Evolutionary conservation across 2,888 invertebrate genomes (phyloP).

Genomic region (Pegoplata infirma): DNA sequence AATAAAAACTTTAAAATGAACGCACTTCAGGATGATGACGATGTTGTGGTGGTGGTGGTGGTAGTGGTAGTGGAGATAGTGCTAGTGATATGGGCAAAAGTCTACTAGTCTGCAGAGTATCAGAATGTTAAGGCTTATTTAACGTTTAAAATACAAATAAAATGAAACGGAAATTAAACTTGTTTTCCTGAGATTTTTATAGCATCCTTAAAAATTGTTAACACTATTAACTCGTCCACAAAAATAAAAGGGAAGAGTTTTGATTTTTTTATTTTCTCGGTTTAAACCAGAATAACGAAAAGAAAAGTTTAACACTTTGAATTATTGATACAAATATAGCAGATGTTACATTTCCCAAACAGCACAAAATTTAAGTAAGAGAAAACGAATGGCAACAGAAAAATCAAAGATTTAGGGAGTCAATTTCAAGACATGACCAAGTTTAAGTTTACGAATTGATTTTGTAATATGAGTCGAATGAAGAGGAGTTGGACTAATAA

Average conservation of each 20-base stretch:
- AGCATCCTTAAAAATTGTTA: conserved; percentile 58
- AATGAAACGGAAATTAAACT: conserved; percentile 65
- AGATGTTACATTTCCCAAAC: conserved; percentile 52
- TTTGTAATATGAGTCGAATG: conserved; percentile 42
- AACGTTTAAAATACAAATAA: conserved; percentile 1
- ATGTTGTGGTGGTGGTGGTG: background rate
- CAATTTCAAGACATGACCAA: conserved; percentile 48
- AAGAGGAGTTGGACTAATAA: too few species aligned
- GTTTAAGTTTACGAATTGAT: conserved; percentile 54
- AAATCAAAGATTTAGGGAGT: conserved; percentile 26
- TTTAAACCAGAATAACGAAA: conserved; percentile 42
- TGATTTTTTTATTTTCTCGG: too few species aligned
- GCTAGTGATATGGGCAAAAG: background rate
- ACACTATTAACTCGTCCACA: conserved; percentile 50
- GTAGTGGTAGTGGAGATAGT: background rate
- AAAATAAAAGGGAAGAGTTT: background rate
- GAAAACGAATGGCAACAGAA: background rate
- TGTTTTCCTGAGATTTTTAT: conserved; percentile 64
- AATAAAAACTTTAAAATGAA: conserved; percentile 19
- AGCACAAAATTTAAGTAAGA: too few species aligned
- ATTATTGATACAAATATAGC: conserved; percentile 55
- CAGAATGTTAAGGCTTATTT: conserved; percentile 6
- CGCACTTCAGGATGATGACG: background rate
- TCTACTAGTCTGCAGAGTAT: background rate
- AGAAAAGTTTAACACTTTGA: conserved; percentile 57